Base-by-base conservation (phyloP, 1,140 invertebrate genomes). In the Pseudoatta argentina region DNA sequence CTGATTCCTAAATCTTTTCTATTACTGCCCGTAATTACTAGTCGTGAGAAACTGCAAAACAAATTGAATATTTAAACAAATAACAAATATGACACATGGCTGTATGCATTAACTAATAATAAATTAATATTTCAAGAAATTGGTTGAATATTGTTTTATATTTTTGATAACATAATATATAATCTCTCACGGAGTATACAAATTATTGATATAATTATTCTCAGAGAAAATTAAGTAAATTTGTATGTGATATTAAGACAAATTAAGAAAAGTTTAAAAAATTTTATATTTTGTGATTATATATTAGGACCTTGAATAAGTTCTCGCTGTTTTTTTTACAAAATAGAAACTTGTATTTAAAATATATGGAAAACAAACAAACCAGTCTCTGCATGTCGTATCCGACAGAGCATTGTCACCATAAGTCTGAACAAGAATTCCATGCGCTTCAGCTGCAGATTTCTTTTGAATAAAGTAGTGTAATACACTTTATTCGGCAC, bases 1-100 rank as follows among this genome's bases (percentile, higher is more conserved):
- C 34, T 48, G 48, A 86, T 72, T 86, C 39, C 71, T 53, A 72
- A 21, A 66, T 79, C 59, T 61, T 61, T 51, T 44, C 27, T 51
- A n/a, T 30, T 27, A 18, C 27, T 85, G 8, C 7, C 5, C 30
- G 44, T 57, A 67, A 48, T 67, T 48, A 14, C 14, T 82, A 18
- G 4, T 34, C 34, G 4, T 27, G 8, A 48, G 8, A 48, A 55
- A 75, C 4, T 30, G 14, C 14, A 51, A 4, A 3, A 0, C n/a
- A n/a, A 44, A 18, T 57, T 57, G 27, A 66, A 51, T 51, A 14
- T 21, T 51, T n/a, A 5, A 64, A 61, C 3, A 34, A 51, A 12
- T 7, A 5, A 55, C 3, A 27, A 73, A 55, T 18, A 8, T 44
- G 21, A 16, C 57, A 16, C 4, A 24, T 24, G 12, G 10, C 57